These are phyloP conservation scores for Chelon auratus DNA, from an alignment of 2,797 vertebrate species.

Conservation along the genomic window DNA sequence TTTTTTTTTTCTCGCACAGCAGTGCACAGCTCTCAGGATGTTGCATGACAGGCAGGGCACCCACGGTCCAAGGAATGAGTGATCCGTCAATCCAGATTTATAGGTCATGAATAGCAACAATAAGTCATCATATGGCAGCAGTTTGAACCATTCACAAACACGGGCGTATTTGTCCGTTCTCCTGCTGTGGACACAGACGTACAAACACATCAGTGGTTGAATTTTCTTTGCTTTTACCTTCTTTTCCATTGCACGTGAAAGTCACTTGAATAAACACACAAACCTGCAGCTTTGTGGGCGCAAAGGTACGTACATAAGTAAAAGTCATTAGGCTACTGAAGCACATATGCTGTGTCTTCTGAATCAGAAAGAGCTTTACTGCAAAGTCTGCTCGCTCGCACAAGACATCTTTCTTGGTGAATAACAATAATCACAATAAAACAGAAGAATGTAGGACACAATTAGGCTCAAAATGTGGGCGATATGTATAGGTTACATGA, in stretches of 20 bases:
- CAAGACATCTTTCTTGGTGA: too few species aligned
- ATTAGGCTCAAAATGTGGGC: too few species aligned
- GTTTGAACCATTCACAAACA: constrained; percentile 8
- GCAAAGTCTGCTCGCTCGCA: too few species aligned
- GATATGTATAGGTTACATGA: too few species aligned
- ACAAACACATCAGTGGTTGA: not conserved
- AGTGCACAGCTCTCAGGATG: constrained; percentile 1
- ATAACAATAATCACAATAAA: too few species aligned
- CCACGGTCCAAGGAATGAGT: constrained; percentile 8
- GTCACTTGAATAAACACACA: not conserved
- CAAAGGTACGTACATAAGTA: too few species aligned
- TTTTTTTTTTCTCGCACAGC: constrained; percentile 26
- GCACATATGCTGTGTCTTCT: not conserved
- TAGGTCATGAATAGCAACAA: not conserved
- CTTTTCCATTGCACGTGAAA: not conserved
- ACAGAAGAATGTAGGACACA: too few species aligned
- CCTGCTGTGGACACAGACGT: too few species aligned
- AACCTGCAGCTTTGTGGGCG: not conserved
- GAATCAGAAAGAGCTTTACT: too few species aligned
- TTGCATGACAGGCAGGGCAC: constrained; percentile 18
- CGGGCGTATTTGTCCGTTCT: too few species aligned
- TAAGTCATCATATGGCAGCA: constrained; percentile 10
- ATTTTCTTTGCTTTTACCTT: not conserved
- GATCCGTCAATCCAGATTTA: constrained; percentile 16
- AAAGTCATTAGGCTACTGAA: not conserved